Evolutionary conservation across 2,888 invertebrate genomes (phyloP).

Genomic region (Drosophila leonis): DNA sequence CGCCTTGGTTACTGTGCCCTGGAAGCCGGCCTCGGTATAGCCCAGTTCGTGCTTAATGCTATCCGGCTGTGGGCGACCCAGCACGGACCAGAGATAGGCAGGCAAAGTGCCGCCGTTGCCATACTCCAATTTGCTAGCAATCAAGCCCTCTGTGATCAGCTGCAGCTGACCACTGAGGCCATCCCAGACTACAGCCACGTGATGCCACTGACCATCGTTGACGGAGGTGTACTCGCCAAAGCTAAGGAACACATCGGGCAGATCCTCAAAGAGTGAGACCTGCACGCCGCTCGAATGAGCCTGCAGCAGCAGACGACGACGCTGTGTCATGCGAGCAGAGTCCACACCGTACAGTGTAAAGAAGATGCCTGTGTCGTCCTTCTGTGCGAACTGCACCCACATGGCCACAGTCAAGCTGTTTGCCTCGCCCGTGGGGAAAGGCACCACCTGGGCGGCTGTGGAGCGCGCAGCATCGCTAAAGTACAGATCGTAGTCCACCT

Average conservation of each 20-base stretch:
- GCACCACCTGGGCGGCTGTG: constrained; percentile 96
- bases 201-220: constrained; percentile 99
- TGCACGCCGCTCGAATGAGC: constrained; percentile 97
- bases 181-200: constrained; percentile 97
- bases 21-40: constrained; percentile 96
- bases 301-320: constrained; percentile 93
- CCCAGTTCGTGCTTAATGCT: constrained; percentile 86
- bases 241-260: constrained; percentile 95
- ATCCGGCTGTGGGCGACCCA: constrained; percentile 94
- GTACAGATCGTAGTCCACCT: constrained; percentile 98
- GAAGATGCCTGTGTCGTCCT: constrained; percentile 96
- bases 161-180: constrained; percentile 95
- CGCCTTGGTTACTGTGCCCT: constrained; percentile 96
- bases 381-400: constrained; percentile 98
- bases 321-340: constrained; percentile 91
- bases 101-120: constrained; percentile 94
- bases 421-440: constrained; percentile 92
- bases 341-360: constrained; percentile 96
- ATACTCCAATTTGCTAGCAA: constrained; percentile 96
- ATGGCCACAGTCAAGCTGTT: constrained; percentile 95
- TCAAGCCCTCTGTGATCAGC: constrained; percentile 97
- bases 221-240: constrained; percentile 96
- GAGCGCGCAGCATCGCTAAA: constrained; percentile 96
- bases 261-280: constrained; percentile 94
- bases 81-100: constrained; percentile 94